Evolutionary conservation across 2,797 vertebrate genomes (phyloP).

Genomic region (Gorsachius magnificus): DNA sequence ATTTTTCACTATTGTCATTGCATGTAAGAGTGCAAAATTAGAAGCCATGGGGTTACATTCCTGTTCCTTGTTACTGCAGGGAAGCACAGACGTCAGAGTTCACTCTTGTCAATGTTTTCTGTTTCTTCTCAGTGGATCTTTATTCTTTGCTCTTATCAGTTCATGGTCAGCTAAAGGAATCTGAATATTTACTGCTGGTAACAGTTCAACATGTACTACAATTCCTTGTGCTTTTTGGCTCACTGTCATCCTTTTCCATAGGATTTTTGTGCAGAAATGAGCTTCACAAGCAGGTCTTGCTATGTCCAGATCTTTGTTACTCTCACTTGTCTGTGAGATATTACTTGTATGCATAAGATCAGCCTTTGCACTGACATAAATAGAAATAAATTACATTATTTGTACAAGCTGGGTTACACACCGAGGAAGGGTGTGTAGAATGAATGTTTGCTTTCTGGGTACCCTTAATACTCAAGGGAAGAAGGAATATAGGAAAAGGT

Average conservation of each 20-base stretch:
- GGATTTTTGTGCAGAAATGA: background rate
- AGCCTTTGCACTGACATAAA: background rate
- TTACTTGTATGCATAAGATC: background rate
- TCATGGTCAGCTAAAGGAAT: background rate
- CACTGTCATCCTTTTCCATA: background rate
- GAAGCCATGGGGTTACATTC: background rate
- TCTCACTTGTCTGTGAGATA: background rate
- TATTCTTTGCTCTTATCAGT: background rate
- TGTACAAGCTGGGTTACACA: background rate
- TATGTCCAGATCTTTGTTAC: background rate
- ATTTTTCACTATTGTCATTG: background rate
- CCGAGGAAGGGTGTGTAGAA: background rate
- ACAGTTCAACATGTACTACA: background rate
- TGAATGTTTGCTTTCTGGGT: background rate
- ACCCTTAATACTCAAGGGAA: background rate
- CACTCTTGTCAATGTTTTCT: background rate
- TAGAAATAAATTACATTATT: background rate
- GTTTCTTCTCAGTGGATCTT: background rate
- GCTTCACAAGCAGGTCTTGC: background rate
- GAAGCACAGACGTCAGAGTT: background rate
- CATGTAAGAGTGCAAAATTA: background rate
- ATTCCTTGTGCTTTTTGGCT: background rate
- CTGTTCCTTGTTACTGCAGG: background rate
- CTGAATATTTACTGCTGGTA: background rate
- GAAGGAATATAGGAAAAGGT: background rate